These are phyloP conservation scores for Protodeltote pygarga DNA, from an alignment of 2,888 invertebrate species.

Conservation along the genomic window DNA sequence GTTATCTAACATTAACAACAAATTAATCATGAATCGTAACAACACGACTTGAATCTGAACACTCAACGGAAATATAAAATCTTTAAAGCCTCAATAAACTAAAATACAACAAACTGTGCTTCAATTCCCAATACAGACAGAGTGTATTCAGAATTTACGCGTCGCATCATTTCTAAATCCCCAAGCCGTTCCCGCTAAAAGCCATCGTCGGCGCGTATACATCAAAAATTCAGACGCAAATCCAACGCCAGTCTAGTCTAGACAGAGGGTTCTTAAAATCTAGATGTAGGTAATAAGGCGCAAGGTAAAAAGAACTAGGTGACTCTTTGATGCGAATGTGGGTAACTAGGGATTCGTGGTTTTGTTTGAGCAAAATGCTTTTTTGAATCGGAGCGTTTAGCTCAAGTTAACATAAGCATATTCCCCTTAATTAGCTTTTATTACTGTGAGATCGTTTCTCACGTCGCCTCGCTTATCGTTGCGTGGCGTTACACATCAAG, in stretches of 20 bases:
- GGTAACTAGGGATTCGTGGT: slow-evolving; percentile 58
- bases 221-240: slow-evolving; percentile 67
- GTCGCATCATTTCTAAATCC: slow-evolving; percentile 40
- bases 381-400: background rate
- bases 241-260: slow-evolving; percentile 52
- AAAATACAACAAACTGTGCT: background rate
- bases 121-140: slow-evolving; percentile 22
- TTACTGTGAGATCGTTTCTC: background rate
- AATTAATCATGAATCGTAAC: background rate
- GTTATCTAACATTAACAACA: background rate
- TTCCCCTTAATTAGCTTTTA: slow-evolving; percentile 7
- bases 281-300: slow-evolving; percentile 63
- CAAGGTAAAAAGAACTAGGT: slow-evolving; percentile 64
- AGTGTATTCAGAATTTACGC: slow-evolving; percentile 49
- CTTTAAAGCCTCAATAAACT: background rate
- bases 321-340: slow-evolving; percentile 60
- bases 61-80: background rate
- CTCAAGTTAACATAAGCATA: slow-evolving; percentile 6
- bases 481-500: slow-evolving; percentile 11
- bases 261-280: slow-evolving; percentile 48
- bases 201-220: slow-evolving; percentile 52
- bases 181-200: slow-evolving; percentile 57
- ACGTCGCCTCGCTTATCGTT: background rate
- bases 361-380: slow-evolving; percentile 13
- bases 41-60: background rate